Conservation (phyloP, 1,140 invertebrate species). For the Papilio xuthus region DNA sequence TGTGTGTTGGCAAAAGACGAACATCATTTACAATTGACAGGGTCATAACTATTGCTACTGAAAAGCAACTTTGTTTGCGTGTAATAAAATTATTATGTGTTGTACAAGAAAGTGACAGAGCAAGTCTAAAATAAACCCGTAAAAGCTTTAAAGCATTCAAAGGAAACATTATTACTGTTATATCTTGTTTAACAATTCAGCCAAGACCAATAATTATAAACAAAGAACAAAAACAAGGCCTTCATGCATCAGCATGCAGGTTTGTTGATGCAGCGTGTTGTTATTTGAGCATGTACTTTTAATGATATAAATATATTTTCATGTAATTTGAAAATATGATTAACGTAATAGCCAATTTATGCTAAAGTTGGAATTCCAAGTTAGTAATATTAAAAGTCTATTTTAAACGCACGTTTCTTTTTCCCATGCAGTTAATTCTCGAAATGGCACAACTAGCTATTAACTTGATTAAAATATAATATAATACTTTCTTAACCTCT, state of each 20-base stretch:
- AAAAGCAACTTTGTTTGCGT: neutral
- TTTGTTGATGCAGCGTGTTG: neutral
- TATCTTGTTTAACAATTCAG: neutral
- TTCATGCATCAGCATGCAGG: neutral
- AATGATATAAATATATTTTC: neutral
- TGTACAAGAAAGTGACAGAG: neutral
- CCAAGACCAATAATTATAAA: neutral
- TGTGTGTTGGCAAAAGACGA: neutral
- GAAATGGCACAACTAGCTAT: neutral
- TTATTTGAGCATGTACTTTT: neutral
- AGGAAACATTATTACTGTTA: neutral
- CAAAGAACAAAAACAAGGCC: slow-evolving; percentile 7
- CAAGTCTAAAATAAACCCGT: neutral
- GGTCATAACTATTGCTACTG: neutral
- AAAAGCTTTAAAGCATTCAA: neutral
- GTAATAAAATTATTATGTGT: neutral
- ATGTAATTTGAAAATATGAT: too few relatives aligned
- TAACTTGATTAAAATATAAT: neutral
- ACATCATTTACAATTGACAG: neutral
- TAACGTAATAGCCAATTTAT: too few relatives aligned
- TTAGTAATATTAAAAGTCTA: neutral
- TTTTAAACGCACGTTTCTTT: neutral
- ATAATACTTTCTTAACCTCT: neutral
- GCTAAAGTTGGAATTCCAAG: too few relatives aligned
- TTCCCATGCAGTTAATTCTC: neutral